Conservation (phyloP, 2,113 vertebrate species). For the Halcyon senegalensis region DNA sequence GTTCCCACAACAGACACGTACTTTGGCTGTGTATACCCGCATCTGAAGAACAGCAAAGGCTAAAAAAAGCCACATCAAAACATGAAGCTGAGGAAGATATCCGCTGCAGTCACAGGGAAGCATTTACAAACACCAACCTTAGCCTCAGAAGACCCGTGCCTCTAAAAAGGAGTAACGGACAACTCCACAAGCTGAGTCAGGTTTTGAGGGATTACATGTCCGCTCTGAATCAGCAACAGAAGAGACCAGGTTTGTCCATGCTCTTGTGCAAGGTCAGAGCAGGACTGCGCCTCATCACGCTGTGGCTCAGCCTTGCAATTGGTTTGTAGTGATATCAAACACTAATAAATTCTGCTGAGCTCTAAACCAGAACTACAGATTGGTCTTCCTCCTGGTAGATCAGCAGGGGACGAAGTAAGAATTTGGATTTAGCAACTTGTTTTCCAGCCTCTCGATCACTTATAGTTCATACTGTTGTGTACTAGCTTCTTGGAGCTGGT, state of each 20-base stretch:
- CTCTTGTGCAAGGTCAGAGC: not conserved
- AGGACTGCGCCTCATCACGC: not conserved
- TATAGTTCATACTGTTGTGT: not conserved
- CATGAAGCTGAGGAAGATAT: not conserved
- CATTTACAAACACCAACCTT: not conserved
- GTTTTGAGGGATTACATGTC: not conserved
- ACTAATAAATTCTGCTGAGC: not conserved
- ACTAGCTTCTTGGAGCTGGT: not conserved
- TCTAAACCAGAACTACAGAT: not conserved
- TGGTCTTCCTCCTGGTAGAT: not conserved
- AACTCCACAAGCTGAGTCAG: not conserved
- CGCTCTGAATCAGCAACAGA: not conserved
- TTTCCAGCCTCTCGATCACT: not conserved
- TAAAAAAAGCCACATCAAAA: not conserved
- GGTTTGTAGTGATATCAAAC: rapidly evolving
- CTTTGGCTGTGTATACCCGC: not conserved
- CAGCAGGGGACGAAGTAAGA: not conserved
- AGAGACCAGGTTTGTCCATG: not conserved
- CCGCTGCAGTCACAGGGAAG: not conserved
- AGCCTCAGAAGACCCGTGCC: not conserved
- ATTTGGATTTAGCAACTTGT: not conserved
- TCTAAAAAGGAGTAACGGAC: rapidly evolving
- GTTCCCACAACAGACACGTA: not conserved
- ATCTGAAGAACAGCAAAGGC: not conserved
- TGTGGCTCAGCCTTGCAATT: not conserved